Evolutionary conservation across 2,888 invertebrate species (phyloP).

Genomic region (Saturnia japonica): DNA sequence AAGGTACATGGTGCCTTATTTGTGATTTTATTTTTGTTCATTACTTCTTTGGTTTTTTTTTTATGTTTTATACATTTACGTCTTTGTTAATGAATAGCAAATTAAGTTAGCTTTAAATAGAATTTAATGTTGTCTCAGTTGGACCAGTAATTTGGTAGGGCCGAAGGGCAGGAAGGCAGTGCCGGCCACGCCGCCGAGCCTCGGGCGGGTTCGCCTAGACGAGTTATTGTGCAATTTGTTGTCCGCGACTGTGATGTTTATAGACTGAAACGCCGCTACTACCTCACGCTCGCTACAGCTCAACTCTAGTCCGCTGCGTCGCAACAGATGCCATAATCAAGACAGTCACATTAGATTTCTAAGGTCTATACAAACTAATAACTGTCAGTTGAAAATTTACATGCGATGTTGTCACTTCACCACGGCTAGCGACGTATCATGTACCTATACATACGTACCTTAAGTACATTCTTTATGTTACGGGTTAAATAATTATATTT

Average conservation of each 20-base stretch:
- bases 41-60: constrained; percentile 72
- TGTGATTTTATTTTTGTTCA: constrained; percentile 79
- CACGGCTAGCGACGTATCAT: constrained; percentile 64
- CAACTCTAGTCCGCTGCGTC: constrained; percentile 75
- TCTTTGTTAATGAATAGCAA: constrained; percentile 74
- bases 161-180: constrained; percentile 58
- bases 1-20: constrained; percentile 58
- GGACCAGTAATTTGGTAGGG: constrained; percentile 63
- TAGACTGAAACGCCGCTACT: constrained; percentile 84
- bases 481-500: constrained; percentile 61
- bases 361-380: constrained; percentile 26
- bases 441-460: constrained; percentile 44
- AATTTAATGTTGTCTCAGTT: constrained; percentile 61
- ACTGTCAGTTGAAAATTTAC: constrained; percentile 28
- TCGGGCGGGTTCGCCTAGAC: constrained; percentile 62
- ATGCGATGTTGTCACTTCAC: constrained; percentile 59
- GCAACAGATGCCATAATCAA: constrained; percentile 50
- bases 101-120: constrained; percentile 79
- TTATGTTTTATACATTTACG: constrained; percentile 76
- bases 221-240: constrained; percentile 80
- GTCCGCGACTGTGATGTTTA: constrained; percentile 86
- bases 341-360: constrained; percentile 29
- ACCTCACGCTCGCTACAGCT: constrained; percentile 79
- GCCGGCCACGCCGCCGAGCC: constrained; percentile 51
- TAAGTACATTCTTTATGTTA: constrained; percentile 59